Conservation (phyloP, 2,113 vertebrate species). For the Ellobius talpinus region DNA sequence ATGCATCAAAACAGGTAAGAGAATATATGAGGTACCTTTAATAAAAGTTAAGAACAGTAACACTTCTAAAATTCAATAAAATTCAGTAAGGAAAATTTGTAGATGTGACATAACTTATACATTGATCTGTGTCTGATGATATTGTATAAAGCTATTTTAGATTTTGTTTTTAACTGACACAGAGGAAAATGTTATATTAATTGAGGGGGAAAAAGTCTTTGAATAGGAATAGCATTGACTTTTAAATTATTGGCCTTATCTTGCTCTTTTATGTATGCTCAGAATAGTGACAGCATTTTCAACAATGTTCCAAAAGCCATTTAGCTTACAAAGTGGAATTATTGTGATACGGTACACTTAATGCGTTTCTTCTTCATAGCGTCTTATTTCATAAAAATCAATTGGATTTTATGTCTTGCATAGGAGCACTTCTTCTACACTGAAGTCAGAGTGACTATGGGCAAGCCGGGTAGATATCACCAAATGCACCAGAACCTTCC, state of each 20-base stretch:
- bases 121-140: constrained; percentile 55
- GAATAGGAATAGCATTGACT: constrained; percentile 72
- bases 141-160: constrained; percentile 70
- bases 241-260: constrained; percentile 82
- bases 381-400: constrained; percentile 84
- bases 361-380: constrained; percentile 80
- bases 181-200: constrained; percentile 79
- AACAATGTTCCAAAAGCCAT: constrained; percentile 80
- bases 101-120: constrained; percentile 56
- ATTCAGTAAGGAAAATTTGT: constrained; percentile 62
- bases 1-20: constrained; percentile 38
- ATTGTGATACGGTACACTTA: constrained; percentile 79
- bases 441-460: constrained; percentile 77
- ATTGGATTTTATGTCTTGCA: constrained; percentile 78
- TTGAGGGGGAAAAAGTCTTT: constrained; percentile 72
- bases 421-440: constrained; percentile 70
- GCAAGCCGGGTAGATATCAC: constrained; percentile 69
- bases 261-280: constrained; percentile 78
- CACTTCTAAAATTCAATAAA: constrained; percentile 60
- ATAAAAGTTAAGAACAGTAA: constrained; percentile 45
- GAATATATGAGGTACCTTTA: constrained; percentile 21
- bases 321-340: constrained; percentile 80
- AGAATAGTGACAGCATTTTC: constrained; percentile 82
- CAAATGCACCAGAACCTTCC: constrained; percentile 69
- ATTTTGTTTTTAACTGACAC: constrained; percentile 79